Conservation (phyloP, 2,797 vertebrate species). For the Cetoscarus ocellatus region DNA sequence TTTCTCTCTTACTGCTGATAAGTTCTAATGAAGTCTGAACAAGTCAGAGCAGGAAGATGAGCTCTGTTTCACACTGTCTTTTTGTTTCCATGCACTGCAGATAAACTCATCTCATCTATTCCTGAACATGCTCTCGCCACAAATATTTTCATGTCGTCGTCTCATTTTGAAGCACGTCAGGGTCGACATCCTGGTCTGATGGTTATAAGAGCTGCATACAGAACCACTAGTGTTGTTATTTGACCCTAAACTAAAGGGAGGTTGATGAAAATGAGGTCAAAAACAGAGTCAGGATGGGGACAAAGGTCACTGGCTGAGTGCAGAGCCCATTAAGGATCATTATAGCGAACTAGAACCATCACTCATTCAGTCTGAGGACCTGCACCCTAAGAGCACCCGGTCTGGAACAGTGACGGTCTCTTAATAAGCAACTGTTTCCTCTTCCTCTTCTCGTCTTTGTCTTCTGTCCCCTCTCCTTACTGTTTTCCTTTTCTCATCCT, state of each 20-base stretch:
- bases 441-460: constrained; percentile 18
- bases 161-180: constrained; percentile 15
- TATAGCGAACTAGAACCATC: constrained; percentile 37
- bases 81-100: constrained; percentile 7
- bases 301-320: constrained; percentile 24
- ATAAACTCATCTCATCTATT: constrained; percentile 28
- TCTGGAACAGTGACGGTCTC: constrained; percentile 51
- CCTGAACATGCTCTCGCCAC: constrained; percentile 20
- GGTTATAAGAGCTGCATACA: background rate
- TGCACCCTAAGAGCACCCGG: constrained; percentile 46
- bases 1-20: background rate
- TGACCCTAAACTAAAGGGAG: constrained; percentile 4
- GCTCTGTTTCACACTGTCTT: constrained; percentile 11
- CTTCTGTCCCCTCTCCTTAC: constrained; percentile 16
- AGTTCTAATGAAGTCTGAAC: background rate
- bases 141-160: constrained; percentile 12
- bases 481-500: constrained; percentile 38
- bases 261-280: constrained; percentile 30
- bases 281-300: background rate
- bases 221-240: background rate
- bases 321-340: constrained; percentile 34
- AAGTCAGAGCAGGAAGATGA: background rate
- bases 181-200: background rate
- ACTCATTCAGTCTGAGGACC: constrained; percentile 42
- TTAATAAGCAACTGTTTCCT: constrained; percentile 54